Percentiles rank a stretch among this genome's conserved stretches.
Conservation (phyloP, 2,113 vertebrate genomes). For the Pelobates fuscus region DNA sequence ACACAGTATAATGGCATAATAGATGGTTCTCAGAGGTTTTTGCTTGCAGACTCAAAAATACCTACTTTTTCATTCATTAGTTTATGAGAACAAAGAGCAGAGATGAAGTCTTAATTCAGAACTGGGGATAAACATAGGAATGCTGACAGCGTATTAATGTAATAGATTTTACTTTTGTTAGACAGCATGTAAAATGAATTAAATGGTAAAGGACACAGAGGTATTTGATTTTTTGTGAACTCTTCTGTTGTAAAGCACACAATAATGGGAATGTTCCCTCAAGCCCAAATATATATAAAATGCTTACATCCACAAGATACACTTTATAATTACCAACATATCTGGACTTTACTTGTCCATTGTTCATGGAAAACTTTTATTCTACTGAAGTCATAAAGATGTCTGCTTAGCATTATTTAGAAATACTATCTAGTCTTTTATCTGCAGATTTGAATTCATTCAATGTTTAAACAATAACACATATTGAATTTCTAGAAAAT, state of each 20-base stretch:
- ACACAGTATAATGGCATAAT: constrained; percentile 66
- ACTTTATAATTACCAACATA: constrained; percentile 16
- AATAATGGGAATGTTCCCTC: constrained; percentile 41
- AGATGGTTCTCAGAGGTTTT: constrained; percentile 65
- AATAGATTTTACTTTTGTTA: constrained; percentile 42
- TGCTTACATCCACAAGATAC: constrained; percentile 27
- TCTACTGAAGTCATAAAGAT: neutral
- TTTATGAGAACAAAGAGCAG: constrained; percentile 44
- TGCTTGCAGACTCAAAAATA: constrained; percentile 64
- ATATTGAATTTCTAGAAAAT: too few relatives aligned
- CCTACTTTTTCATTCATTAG: constrained; percentile 50
- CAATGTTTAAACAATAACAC: too few relatives aligned
- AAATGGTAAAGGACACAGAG: constrained; percentile 40
- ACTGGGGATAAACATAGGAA: constrained; percentile 36
- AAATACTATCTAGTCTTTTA: too few relatives aligned
- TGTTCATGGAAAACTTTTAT: constrained; percentile 12
- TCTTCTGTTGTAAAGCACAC: constrained; percentile 40
- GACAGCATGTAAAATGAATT: constrained; percentile 45
- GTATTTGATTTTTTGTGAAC: constrained; percentile 41
- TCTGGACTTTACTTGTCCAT: constrained; percentile 4
- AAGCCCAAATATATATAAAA: constrained; percentile 11
- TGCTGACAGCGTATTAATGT: constrained; percentile 43
- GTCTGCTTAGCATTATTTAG: too few relatives aligned
- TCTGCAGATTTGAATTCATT: too few relatives aligned
- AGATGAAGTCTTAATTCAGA: constrained; percentile 46